Percentiles rank a stretch among this genome's conserved stretches.
phyloP scores from a whole-genome alignment of 2,113 vertebrate genomes.

The Dicerorhinus sumatrensis region DNA sequence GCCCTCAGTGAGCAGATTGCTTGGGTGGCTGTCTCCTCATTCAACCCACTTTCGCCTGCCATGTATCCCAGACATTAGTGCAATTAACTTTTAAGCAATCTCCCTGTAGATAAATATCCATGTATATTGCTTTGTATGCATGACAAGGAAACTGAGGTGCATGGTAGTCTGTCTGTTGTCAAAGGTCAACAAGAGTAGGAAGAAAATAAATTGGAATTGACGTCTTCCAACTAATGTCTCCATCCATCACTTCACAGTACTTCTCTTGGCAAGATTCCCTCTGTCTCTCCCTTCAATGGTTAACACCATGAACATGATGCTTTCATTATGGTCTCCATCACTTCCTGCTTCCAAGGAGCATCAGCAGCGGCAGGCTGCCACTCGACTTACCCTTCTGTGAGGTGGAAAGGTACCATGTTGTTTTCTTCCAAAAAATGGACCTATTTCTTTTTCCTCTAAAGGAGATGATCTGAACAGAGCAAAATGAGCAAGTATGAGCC shows the following conservation, averaged over 20 bases:
- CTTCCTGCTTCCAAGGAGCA: background rate
- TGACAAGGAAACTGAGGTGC: background rate
- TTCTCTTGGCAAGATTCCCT: background rate
- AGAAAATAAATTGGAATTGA: background rate
- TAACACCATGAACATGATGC: background rate
- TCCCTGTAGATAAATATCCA: background rate
- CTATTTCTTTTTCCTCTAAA: background rate
- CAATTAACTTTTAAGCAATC: background rate
- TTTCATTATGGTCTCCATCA: background rate
- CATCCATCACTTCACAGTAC: background rate
- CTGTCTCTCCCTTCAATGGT: background rate
- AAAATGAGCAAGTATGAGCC: background rate
- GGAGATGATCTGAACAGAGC: background rate
- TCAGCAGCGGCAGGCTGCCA: background rate
- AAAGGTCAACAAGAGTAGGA: background rate
- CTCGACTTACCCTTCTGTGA: constrained; percentile 19
- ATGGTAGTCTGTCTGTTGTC: background rate
- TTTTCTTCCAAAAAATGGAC: constrained; percentile 15
- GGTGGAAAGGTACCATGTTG: background rate
- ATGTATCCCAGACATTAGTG: background rate
- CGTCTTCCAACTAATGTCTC: background rate
- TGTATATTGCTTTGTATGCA: background rate
- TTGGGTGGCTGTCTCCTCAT: background rate
- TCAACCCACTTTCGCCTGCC: background rate
- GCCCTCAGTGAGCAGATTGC: background rate